Evolutionary conservation across 2,113 vertebrate genomes (phyloP).

Genomic region (Corythaeola cristata): DNA sequence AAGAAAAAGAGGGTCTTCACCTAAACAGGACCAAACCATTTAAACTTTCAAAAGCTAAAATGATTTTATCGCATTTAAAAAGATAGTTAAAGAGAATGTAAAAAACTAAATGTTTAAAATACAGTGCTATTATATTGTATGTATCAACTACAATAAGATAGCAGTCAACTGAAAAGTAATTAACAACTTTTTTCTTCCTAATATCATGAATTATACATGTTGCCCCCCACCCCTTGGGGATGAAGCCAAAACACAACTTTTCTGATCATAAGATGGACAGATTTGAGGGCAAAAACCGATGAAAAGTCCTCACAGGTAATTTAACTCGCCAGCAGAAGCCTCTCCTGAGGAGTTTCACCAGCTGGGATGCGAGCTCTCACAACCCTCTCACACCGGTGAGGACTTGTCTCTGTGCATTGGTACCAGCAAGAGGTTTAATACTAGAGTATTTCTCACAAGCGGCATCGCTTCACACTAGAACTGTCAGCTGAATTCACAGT

Average conservation of each 20-base stretch:
- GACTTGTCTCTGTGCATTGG: background rate
- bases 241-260: slow-evolving; percentile 53
- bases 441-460: background rate
- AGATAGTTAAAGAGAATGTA: slow-evolving; percentile 50
- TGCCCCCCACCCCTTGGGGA: slow-evolving; percentile 35
- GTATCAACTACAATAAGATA: slow-evolving; percentile 37
- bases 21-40: slow-evolving; percentile 61
- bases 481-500: slow-evolving; percentile 17
- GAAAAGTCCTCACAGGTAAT: background rate
- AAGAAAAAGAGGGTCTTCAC: slow-evolving; percentile 39
- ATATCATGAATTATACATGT: background rate
- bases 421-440: background rate
- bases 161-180: slow-evolving; percentile 46
- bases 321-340: background rate
- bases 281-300: background rate
- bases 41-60: slow-evolving; percentile 63
- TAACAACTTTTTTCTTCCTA: slow-evolving; percentile 47
- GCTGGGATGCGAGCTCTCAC: background rate
- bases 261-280: background rate
- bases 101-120: slow-evolving; percentile 35
- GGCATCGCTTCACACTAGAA: background rate
- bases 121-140: slow-evolving; percentile 51
- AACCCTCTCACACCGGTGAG: background rate
- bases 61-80: slow-evolving; percentile 59
- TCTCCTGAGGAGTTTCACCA: background rate